Conservation (phyloP, 2,888 invertebrate genomes). For the Mimumesa dahlbomi region DNA sequence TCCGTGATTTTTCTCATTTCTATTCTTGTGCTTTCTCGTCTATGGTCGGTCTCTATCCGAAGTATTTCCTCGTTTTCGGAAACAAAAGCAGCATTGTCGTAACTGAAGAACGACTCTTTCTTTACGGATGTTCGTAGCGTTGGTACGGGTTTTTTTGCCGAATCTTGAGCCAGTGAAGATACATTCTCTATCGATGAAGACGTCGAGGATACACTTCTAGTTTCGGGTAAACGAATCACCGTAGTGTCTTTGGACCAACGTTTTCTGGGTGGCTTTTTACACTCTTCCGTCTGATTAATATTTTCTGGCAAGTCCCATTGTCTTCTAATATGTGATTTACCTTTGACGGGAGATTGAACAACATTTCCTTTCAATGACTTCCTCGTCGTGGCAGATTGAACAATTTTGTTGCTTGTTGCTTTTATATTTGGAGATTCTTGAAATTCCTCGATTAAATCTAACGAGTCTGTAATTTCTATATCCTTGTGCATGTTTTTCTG, state of each 20-base stretch:
- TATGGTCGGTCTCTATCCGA: slow-evolving; percentile 70
- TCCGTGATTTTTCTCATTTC: slow-evolving; percentile 61
- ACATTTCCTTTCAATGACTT: not conserved
- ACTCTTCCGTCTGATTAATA: slow-evolving; percentile 8
- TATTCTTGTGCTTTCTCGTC: slow-evolving; percentile 64
- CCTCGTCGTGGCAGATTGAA: not conserved
- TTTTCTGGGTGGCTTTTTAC: slow-evolving; percentile 64
- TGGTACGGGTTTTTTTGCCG: slow-evolving; percentile 57
- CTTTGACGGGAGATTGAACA: slow-evolving; percentile 10
- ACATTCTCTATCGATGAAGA: slow-evolving; percentile 9
- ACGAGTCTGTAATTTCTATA: slow-evolving; percentile 47
- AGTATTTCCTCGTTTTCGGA: slow-evolving; percentile 72
- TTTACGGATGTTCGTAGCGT: slow-evolving; percentile 57
- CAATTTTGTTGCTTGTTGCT: not conserved
- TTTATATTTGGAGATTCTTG: slow-evolving; percentile 18
- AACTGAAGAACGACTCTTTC: slow-evolving; percentile 33
- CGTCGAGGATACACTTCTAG: slow-evolving; percentile 25
- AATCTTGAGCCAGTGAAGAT: slow-evolving; percentile 12
- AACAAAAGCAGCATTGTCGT: slow-evolving; percentile 70
- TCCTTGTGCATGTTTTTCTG: slow-evolving; percentile 12
- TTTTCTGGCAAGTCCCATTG: slow-evolving; percentile 42
- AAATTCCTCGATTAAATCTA: slow-evolving; percentile 63
- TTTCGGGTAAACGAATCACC: slow-evolving; percentile 51
- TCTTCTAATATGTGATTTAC: slow-evolving; percentile 34
- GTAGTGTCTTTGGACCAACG: slow-evolving; percentile 70